Evolutionary conservation across 2,888 invertebrate genomes (phyloP).

Genomic region (Meandrusa payeni): DNA sequence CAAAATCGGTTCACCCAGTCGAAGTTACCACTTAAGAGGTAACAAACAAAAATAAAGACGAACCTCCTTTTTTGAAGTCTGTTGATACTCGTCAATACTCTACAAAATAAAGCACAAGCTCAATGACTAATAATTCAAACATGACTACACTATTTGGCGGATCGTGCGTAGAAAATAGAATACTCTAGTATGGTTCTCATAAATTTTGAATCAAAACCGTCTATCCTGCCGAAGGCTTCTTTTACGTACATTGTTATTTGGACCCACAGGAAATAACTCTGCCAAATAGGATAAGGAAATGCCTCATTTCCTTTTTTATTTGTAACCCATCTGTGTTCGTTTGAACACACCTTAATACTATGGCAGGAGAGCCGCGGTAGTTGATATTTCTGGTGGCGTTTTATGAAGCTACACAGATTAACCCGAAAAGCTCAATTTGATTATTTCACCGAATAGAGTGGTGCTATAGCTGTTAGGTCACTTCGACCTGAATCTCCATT

Average conservation of each 20-base stretch:
- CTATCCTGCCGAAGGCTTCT: conserved; percentile 18
- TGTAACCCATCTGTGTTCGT: neutral
- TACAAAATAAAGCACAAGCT: conserved; percentile 7
- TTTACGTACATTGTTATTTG: conserved; percentile 19
- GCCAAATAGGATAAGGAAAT: conserved; percentile 16
- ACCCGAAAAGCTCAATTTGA: too few relatives aligned
- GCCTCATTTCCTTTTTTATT: conserved; percentile 22
- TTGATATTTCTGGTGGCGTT: too few relatives aligned
- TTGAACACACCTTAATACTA: too few relatives aligned
- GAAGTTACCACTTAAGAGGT: too few relatives aligned
- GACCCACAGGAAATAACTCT: conserved; percentile 18
- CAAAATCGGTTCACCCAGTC: too few relatives aligned
- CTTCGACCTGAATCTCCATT: too few relatives aligned
- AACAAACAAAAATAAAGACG: too few relatives aligned
- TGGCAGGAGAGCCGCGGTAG: too few relatives aligned
- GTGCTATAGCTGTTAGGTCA: too few relatives aligned
- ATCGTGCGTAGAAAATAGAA: conserved; percentile 58
- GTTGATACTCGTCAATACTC: neutral
- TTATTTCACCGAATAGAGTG: too few relatives aligned
- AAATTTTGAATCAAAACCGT: conserved; percentile 53
- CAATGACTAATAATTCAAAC: conserved; percentile 54
- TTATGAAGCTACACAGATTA: too few relatives aligned
- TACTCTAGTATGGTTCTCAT: conserved; percentile 63
- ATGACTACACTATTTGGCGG: conserved; percentile 50
- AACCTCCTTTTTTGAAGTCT: too few relatives aligned